Conservation (phyloP, 2,113 vertebrate genomes). For the Epinephelus fuscoguttatus region DNA sequence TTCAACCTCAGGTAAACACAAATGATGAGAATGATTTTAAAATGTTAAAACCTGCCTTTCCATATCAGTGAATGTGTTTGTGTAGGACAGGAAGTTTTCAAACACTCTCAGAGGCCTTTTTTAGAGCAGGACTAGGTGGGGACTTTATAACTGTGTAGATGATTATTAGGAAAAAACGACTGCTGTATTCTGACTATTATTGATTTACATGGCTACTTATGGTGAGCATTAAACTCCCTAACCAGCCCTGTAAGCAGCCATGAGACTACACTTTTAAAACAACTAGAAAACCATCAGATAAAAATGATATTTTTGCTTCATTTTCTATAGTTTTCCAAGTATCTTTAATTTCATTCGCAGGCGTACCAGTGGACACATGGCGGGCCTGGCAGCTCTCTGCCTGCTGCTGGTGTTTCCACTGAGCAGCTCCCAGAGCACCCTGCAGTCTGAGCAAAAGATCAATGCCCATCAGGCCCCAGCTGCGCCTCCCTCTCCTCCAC, state of each 20-base stretch:
- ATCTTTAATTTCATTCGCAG: not conserved
- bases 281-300: not conserved
- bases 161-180: not conserved
- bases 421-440: constrained; percentile 70
- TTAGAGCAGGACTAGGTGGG: not conserved
- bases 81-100: not conserved
- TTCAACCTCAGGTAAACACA: constrained; percentile 64
- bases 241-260: not conserved
- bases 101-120: not conserved
- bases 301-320: not conserved
- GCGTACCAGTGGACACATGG: constrained; percentile 50
- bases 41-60: constrained; percentile 5
- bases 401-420: constrained; percentile 70
- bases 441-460: constrained; percentile 56
- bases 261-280: constrained; percentile 5
- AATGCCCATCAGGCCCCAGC: constrained; percentile 35
- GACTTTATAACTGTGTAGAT: not conserved
- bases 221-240: not conserved
- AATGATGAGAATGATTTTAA: not conserved
- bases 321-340: not conserved
- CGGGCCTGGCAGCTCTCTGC: constrained; percentile 48
- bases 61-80: not conserved
- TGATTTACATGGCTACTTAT: not conserved
- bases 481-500: constrained; percentile 34
- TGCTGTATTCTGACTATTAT: not conserved